phyloP scores from a whole-genome alignment of 2,113 vertebrate species.

The Cyanistes caeruleus region DNA sequence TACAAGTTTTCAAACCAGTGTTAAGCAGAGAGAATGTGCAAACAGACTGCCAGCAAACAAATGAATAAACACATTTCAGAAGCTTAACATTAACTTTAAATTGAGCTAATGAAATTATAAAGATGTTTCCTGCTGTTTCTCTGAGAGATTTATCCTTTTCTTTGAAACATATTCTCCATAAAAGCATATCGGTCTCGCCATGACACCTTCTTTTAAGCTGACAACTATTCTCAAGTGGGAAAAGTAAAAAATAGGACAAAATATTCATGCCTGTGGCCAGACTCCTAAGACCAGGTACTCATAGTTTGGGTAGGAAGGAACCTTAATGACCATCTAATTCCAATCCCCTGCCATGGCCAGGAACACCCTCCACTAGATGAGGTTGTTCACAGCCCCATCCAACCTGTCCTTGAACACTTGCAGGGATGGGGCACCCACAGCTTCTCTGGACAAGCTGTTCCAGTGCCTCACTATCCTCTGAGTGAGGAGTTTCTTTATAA shows the following conservation, averaged over 20 bases:
- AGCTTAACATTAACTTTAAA: slow-evolving; percentile 52
- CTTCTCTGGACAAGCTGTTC: background rate
- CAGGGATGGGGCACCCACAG: background rate
- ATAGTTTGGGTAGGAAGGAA: background rate
- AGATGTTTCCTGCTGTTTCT: slow-evolving; percentile 12
- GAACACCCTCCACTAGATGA: background rate
- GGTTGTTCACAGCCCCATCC: background rate
- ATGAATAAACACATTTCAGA: slow-evolving; percentile 24
- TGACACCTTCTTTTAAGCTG: slow-evolving; percentile 13
- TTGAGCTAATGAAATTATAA: slow-evolving; percentile 45
- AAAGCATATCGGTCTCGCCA: slow-evolving; percentile 20
- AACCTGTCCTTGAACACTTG: background rate
- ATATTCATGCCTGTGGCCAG: background rate
- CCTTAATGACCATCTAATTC: background rate
- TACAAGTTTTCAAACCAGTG: background rate
- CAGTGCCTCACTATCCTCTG: background rate
- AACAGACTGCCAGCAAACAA: background rate
- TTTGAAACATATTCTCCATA: slow-evolving; percentile 46
- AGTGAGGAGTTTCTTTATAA: background rate
- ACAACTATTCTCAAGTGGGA: background rate
- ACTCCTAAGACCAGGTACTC: background rate
- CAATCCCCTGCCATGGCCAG: no score
- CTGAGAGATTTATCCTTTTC: slow-evolving; percentile 35
- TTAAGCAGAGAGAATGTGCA: background rate
- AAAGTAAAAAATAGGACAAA: background rate